Evolutionary conservation across 2,113 vertebrate genomes (phyloP).

Genomic region (Ariopsis seemanni): DNA sequence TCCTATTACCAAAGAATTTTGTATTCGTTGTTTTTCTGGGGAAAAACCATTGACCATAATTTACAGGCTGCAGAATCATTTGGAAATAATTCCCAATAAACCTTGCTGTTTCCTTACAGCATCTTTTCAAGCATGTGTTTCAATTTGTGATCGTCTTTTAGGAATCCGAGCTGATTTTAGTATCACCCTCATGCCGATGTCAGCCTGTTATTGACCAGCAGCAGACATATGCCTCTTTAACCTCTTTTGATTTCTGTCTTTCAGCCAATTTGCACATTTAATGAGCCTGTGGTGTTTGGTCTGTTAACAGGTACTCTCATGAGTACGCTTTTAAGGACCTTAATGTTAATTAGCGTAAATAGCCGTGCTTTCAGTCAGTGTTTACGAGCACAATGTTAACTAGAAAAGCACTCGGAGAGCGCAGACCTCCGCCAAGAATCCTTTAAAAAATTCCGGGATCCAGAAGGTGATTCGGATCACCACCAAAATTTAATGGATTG

Average conservation of each 20-base stretch:
- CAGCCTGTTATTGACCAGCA: background rate
- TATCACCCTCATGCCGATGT: too few species aligned
- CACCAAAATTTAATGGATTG: too few species aligned
- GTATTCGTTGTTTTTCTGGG: background rate
- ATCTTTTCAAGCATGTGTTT: background rate
- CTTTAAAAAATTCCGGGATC: too few species aligned
- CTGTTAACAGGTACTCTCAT: constrained; percentile 4
- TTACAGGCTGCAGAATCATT: background rate
- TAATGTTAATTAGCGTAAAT: background rate
- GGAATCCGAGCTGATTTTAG: background rate
- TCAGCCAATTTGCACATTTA: background rate
- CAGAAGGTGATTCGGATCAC: too few species aligned
- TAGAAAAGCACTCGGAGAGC: too few species aligned
- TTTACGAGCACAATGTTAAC: background rate
- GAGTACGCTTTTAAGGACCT: background rate
- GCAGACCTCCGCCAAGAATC: too few species aligned
- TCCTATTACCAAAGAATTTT: background rate
- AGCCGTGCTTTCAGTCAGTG: background rate
- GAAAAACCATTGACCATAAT: background rate
- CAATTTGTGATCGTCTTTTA: background rate
- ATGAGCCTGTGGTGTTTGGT: background rate
- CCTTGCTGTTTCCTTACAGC: background rate
- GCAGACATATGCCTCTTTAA: background rate
- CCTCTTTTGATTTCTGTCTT: constrained; percentile 1
- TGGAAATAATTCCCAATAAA: background rate